Evolutionary conservation across 2,888 invertebrate species (phyloP).

Genomic region (Drosophila fungiperda): DNA sequence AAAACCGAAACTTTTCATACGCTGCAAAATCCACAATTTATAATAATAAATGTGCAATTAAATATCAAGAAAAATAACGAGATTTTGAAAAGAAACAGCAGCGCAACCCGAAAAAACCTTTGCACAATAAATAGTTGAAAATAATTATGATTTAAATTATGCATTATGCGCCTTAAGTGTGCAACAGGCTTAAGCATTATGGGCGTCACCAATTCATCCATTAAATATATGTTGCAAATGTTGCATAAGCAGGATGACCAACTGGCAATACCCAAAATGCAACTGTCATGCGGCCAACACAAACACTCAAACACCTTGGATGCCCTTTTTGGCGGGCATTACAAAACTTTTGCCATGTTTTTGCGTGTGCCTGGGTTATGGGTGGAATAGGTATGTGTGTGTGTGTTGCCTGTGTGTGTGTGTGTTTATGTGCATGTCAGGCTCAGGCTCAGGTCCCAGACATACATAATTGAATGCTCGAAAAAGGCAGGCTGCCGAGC

Average conservation of each 20-base stretch:
- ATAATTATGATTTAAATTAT: neutral
- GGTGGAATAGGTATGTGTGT: slow-evolving; percentile 5
- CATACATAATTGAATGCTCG: slow-evolving; percentile 81
- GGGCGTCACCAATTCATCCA: neutral
- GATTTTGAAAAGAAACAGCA: neutral
- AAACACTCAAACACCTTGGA: slow-evolving; percentile 75
- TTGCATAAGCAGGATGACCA: slow-evolving; percentile 38
- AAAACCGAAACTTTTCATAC: slow-evolving; percentile 19
- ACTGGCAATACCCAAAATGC: slow-evolving; percentile 50
- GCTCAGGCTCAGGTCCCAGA: slow-evolving; percentile 76
- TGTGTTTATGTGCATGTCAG: slow-evolving; percentile 69
- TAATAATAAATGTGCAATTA: neutral
- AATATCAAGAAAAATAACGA: neutral
- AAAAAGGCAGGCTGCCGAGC: slow-evolving; percentile 66
- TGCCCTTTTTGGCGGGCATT: slow-evolving; percentile 78
- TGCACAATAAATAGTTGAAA: neutral
- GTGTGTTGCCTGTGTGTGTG: slow-evolving; percentile 18
- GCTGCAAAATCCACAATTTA: neutral
- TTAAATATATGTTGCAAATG: neutral
- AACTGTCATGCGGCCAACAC: slow-evolving; percentile 63
- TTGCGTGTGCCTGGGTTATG: slow-evolving; percentile 48
- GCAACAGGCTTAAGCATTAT: neutral
- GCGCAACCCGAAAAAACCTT: no score
- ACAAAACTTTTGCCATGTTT: slow-evolving; percentile 80
- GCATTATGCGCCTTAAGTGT: neutral